Evolutionary conservation across 2,797 vertebrate genomes (phyloP), one percentile per base, ranked within the genome.

Genomic region (Danionella dracula): DNA sequence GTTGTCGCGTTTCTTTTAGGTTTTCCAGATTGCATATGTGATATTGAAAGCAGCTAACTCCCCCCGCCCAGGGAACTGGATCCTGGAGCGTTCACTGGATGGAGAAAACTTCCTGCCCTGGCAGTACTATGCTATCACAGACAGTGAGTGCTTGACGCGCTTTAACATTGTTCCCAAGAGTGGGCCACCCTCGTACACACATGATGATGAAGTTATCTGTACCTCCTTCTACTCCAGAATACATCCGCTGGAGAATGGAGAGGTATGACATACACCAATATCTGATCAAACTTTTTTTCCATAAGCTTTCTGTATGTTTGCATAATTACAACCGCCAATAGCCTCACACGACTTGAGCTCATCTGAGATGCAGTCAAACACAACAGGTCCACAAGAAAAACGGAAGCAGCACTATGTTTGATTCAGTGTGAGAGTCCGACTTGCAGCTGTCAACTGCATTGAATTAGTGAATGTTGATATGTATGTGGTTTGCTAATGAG

Each of bases 161-260:
- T 99, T 96, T 88, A 90, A 90, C 76, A 90, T 97, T 46, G 53
- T 82, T 42, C 96, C 96, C 2, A 89, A 90, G 38, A 89, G 81
- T 0, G 96, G 95, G 31, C 90, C 90, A 0, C 94, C 96, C 0
- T 94, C 91, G 4, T 97, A 97, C 68, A 72, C 86, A 23, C 89
- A 87, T 54, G 96, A 99, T 17, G 90, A 99, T 73, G 96, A 98
- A 79, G 93, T 98, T 50, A 97, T 98, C 86, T 99, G 96, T 72
- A 98, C 96, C 8, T 96, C 96, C 0, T 95, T 92, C 80, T 99
- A 99, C 72, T 98, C 96, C 32, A 96, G 90, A 83, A 94, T 99
- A 59, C 95, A 94, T 55, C 96, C 95, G 1, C 85, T 99, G 82
- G 96, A 99, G 80, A 97, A 99, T 0, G 95, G 96, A 85, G 96